Base-by-base conservation (phyloP, 2,113 vertebrate species). In the Ibidorhyncha struthersii region DNA sequence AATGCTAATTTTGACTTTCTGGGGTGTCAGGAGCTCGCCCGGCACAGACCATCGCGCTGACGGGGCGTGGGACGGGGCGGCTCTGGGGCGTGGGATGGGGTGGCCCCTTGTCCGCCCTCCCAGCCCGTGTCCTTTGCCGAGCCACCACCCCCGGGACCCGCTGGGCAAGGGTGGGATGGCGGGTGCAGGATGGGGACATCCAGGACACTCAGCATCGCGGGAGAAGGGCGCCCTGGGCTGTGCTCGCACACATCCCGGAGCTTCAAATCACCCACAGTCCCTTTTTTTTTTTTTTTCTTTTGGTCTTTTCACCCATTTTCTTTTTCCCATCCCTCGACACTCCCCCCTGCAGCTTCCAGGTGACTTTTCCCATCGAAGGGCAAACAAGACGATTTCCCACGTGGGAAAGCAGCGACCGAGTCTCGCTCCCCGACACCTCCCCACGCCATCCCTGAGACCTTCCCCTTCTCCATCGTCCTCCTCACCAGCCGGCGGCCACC, bases 81-180 rank as follows among this genome's bases (percentile, higher is more conserved):
- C 13, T 22, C 79, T 27, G 4, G 17, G 50, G 5, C 1, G 2
- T 12, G 47, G 71, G 71, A 22, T 11, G 38, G 40, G 45, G 52
- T 2, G 26, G 52, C 14, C 26, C 79, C 32, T 38, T 38, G 55
- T 38, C 27, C 41, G 23, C 21, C 12, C 78, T 26, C 41, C 65
- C 14, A 0, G 8, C 6, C n/a, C 8, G 0, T 5, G 67, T 21
- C 14, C 56, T 66, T 5, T 4, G 0, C 10, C 1, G 3, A 5
- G 14, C 12, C 30, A 23, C 2, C 4, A 1, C 15, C 14, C 15
- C 10, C 0, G 2, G 25, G 58, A 65, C 22, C 14, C 2, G 1
- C 55, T 10, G 43, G 62, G 32, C 0, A 5, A 23, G 23, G 38
- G 9, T 8, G 43, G 4, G 17, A 38, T 9, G 43, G 41, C 8